Evolutionary conservation across 2,888 invertebrate species (phyloP).

Genomic region (Lepidocyrtinus sp.): DNA sequence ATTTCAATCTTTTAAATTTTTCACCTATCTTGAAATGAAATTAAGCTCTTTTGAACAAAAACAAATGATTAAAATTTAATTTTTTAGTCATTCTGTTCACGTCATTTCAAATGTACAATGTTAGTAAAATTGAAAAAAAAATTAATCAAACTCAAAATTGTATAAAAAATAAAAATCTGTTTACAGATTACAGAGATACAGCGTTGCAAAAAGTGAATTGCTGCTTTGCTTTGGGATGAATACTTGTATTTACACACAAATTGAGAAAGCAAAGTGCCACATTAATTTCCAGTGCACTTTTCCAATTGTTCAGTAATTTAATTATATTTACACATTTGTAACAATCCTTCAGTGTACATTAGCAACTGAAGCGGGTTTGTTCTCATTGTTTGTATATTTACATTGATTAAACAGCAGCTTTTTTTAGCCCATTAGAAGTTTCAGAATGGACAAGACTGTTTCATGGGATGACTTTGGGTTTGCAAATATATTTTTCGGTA

Average conservation of each 20-base stretch:
- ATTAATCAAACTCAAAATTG: constrained; percentile 22
- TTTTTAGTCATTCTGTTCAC: constrained; percentile 18
- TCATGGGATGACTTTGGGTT: constrained; percentile 59
- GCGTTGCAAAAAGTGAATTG: neutral
- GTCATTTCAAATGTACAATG: constrained; percentile 32
- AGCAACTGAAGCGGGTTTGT: no score
- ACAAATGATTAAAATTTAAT: no score
- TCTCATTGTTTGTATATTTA: no score
- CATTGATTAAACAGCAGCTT: no score
- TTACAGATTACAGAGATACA: neutral
- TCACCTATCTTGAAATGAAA: neutral
- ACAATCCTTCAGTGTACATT: no score
- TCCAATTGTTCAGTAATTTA: no score
- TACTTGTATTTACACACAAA: neutral
- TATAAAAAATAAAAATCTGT: constrained; percentile 23
- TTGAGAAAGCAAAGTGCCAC: neutral
- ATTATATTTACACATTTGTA: neutral
- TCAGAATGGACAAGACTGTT: no score
- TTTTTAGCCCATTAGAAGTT: no score
- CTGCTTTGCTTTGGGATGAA: neutral
- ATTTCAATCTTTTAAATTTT: neutral
- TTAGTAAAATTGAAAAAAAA: constrained; percentile 29
- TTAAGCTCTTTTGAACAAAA: neutral
- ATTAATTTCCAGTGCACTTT: neutral
- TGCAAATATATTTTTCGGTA: constrained; percentile 35